These are phyloP conservation scores for Onychomys leucogaster DNA, from an alignment of 2,797 vertebrate genomes.

Conservation along the genomic window DNA sequence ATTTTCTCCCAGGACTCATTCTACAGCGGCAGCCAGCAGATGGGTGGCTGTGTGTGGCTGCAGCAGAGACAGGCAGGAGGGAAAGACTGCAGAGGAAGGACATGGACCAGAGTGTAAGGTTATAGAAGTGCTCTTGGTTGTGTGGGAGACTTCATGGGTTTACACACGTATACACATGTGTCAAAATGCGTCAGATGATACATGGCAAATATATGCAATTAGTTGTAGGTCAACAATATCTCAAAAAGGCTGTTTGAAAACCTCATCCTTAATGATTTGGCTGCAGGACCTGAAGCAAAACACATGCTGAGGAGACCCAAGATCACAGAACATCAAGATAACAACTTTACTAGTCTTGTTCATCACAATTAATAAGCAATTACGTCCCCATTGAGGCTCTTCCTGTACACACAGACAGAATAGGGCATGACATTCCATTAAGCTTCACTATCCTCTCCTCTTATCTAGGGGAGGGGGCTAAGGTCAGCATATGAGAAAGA, in stretches of 20 bases:
- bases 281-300: background rate
- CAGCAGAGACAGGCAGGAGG: background rate
- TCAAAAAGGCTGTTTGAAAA: conserved; percentile 30
- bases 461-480: background rate
- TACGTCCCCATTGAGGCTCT: background rate
- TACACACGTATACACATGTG: background rate
- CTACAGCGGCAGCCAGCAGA: background rate
- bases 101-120: background rate
- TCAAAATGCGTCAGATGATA: background rate
- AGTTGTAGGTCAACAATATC: background rate
- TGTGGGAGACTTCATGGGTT: background rate
- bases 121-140: background rate
- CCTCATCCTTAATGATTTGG: background rate
- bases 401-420: background rate
- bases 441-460: background rate
- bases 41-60: background rate
- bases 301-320: background rate
- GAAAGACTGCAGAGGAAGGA: background rate
- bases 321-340: background rate
- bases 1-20: background rate
- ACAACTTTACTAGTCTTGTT: background rate
- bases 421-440: background rate
- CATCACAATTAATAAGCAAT: background rate
- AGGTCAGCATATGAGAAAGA: background rate
- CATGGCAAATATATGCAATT: background rate